Evolutionary conservation across 2,888 invertebrate species (phyloP), one percentile per base, ranked within the genome.

Genomic region (Chrysodeixis includens): DNA sequence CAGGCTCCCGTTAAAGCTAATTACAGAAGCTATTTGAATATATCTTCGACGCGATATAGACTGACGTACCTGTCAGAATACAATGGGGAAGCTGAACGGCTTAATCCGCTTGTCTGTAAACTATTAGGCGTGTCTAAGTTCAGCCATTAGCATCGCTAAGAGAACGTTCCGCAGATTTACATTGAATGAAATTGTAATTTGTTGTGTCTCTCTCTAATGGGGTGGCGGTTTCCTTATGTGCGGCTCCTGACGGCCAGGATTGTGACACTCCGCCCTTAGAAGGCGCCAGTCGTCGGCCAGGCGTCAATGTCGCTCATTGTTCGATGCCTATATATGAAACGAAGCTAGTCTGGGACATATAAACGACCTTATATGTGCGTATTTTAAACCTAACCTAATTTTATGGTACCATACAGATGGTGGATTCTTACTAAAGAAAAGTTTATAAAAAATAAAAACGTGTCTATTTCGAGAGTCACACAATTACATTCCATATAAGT

Each of bases 181-280:
- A 93, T 94, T 93, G 91, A 94, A 94, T 93, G 92, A 92, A 93
- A 91, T 90, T 91, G 92, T 92, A 91, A 93, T 93, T 93, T 92
- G 92, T 90, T 90, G 83, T 84, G 84, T 88, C 84, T 84, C 78
- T 84, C 79, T 79, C 74, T 81, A 81, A 81, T 88, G 83, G 82
- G 79, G 80, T 76, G 82, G 84, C 78, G 83, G 84, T 87, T 90
- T 86, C 90, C 89, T 90, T 90, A 87, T 86, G 85, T 83, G 87
- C 66, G 46, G 53, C 60, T 62, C 35, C 67, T 76, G 80, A 75
- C 69, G 71, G 69, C 78, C 76, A 78, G 78, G 79, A 83, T 84
- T 82, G 84, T 87, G 86, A 84, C 81, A 81, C 79, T 79, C 71
- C 67, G 69, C 76, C 88, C 88, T 68, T 90, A 91, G 82, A 89